Evolutionary conservation across 2,113 vertebrate species (phyloP).

Genomic region (Dunckerocampus dactyliophorus): DNA sequence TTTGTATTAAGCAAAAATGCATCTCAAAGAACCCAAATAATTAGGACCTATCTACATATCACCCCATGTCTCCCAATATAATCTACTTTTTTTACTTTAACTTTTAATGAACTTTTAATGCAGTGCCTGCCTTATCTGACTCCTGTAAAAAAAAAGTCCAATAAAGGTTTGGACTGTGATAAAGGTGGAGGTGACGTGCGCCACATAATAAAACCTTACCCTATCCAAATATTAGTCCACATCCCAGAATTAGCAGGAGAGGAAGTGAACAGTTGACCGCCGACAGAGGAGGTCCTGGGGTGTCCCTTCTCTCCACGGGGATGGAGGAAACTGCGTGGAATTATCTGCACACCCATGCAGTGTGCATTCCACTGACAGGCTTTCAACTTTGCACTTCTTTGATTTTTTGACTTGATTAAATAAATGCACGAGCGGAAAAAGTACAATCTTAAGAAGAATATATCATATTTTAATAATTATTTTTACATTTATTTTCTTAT

Average conservation of each 20-base stretch:
- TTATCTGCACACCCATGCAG: not conserved
- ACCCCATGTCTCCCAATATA: not conserved
- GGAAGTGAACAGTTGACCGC: constrained; percentile 70
- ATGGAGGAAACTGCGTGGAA: constrained; percentile 18
- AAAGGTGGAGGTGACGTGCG: constrained; percentile 50
- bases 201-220: constrained; percentile 59
- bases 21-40: constrained; percentile 4
- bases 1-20: constrained; percentile 26
- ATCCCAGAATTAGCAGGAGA: constrained; percentile 58
- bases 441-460: too few species aligned
- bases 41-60: not conserved
- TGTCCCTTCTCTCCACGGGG: constrained; percentile 49
- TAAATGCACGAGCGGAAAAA: too few species aligned
- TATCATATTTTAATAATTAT: too few species aligned
- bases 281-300: constrained; percentile 61
- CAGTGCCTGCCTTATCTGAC: too few species aligned
- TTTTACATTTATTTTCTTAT: too few species aligned
- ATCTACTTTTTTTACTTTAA: too few species aligned
- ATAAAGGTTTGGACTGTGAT: constrained; percentile 4
- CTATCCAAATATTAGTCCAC: constrained; percentile 73
- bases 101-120: too few species aligned
- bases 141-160: too few species aligned
- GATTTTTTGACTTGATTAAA: too few species aligned
- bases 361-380: too few species aligned
- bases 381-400: too few species aligned